Evolutionary conservation across 2,797 vertebrate species (phyloP).

Genomic region (Enteromius thamalakanensis): DNA sequence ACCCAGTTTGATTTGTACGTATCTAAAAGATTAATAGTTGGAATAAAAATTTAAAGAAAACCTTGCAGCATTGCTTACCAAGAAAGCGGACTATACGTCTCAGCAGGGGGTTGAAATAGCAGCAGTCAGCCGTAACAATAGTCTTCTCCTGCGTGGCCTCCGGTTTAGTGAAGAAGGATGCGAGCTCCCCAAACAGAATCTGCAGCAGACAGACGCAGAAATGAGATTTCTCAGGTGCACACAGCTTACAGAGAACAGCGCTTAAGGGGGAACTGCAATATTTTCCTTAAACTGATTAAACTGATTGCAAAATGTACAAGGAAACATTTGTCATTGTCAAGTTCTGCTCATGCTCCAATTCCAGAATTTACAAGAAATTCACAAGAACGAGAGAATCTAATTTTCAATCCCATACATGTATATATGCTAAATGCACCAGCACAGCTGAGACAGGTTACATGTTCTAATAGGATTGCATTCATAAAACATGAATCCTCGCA

Average conservation of each 20-base stretch:
- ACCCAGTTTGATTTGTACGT: not conserved
- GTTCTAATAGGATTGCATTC: not conserved
- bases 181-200: slow-evolving; percentile 89
- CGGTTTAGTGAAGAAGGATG: slow-evolving; percentile 82
- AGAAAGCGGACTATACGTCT: slow-evolving; percentile 89
- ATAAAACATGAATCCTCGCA: slow-evolving; percentile 29
- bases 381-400: slow-evolving; percentile 4
- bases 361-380: not conserved
- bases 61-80: slow-evolving; percentile 73
- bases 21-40: not conserved
- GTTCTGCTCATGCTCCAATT: not conserved
- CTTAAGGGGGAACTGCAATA: slow-evolving; percentile 14
- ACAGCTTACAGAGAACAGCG: not conserved
- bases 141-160: slow-evolving; percentile 83
- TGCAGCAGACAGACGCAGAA: slow-evolving; percentile 59
- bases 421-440: slow-evolving; percentile 24
- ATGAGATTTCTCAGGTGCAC: slow-evolving; percentile 19
- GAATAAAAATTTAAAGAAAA: not conserved
- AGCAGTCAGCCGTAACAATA: slow-evolving; percentile 89
- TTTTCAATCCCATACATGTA: slow-evolving; percentile 35
- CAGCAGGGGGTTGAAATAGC: slow-evolving; percentile 89
- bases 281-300: slow-evolving; percentile 24
- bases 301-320: not conserved
- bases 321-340: slow-evolving; percentile 28
- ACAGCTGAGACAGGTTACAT: slow-evolving; percentile 26